Conservation (phyloP, 2,113 vertebrate genomes). For the Tinamus guttatus region DNA sequence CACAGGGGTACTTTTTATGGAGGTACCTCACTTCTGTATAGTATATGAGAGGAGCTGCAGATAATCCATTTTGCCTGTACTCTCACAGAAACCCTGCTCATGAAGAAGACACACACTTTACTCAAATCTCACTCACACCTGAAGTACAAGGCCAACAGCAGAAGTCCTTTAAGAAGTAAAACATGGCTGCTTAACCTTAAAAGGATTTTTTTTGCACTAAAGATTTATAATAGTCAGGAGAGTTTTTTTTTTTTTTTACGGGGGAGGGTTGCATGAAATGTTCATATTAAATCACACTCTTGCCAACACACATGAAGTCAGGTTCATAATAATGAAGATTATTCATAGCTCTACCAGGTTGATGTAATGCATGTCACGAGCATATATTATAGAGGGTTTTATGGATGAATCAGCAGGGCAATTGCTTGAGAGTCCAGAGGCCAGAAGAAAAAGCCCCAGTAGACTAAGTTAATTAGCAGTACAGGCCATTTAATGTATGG, state of each 20-base stretch:
- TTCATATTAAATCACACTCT: background rate
- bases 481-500: fast-evolving
- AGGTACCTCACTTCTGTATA: background rate
- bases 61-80: background rate
- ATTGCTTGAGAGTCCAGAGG: background rate
- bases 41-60: background rate
- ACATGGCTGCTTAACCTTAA: background rate
- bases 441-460: background rate
- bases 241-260: too few species aligned
- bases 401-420: background rate
- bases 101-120: background rate
- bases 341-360: background rate
- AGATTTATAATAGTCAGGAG: background rate
- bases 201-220: background rate
- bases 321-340: too few species aligned
- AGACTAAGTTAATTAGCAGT: background rate
- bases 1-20: background rate
- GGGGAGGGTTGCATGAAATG: background rate
- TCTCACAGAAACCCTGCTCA: background rate
- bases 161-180: background rate
- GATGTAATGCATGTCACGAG: background rate
- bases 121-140: background rate
- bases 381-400: background rate
- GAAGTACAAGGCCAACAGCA: background rate
- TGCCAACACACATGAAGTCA: background rate